These are phyloP conservation scores for Hydrocynus forskahlii DNA, from an alignment of 2,797 vertebrate genomes.

Conservation along the genomic window DNA sequence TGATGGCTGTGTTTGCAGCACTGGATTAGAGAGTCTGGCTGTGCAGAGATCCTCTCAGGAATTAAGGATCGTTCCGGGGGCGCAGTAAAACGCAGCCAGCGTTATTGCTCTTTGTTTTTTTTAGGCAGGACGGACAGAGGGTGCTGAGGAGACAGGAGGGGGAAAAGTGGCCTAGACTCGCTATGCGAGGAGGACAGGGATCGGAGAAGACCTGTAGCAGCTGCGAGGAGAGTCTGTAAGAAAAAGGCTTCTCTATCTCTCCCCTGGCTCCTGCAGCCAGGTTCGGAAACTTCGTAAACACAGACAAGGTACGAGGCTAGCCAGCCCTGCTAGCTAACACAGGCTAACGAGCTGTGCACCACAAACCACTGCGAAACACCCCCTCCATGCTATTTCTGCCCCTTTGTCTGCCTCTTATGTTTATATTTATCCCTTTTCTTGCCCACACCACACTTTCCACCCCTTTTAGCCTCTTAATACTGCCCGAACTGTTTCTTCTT, in stretches of 20 bases:
- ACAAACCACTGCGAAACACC: too few species aligned
- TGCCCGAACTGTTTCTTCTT: background rate
- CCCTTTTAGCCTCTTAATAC: background rate
- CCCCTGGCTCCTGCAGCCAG: constrained; percentile 72
- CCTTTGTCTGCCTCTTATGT: too few species aligned
- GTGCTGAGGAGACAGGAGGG: constrained; percentile 38
- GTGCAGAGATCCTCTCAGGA: constrained; percentile 73
- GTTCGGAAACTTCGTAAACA: constrained; percentile 80
- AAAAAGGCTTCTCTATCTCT: constrained; percentile 59
- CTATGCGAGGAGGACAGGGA: constrained; percentile 12
- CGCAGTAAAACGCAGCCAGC: constrained; percentile 78
- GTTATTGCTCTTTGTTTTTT: constrained; percentile 81
- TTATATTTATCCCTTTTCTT: background rate
- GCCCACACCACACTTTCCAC: background rate
- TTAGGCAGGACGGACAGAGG: constrained; percentile 70
- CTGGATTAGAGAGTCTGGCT: constrained; percentile 64
- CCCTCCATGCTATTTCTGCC: background rate
- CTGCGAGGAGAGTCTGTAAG: constrained; percentile 57
- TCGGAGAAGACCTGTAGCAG: constrained; percentile 26
- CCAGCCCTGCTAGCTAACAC: constrained; percentile 50
- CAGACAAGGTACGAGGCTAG: constrained; percentile 65
- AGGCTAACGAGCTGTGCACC: constrained; percentile 5
- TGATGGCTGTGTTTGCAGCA: constrained; percentile 14
- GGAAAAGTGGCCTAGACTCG: constrained; percentile 41
- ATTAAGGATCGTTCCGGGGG: constrained; percentile 76